These are phyloP conservation scores for Liposcelis brunnea DNA, from an alignment of 2,888 invertebrate genomes.

Conservation along the genomic window DNA sequence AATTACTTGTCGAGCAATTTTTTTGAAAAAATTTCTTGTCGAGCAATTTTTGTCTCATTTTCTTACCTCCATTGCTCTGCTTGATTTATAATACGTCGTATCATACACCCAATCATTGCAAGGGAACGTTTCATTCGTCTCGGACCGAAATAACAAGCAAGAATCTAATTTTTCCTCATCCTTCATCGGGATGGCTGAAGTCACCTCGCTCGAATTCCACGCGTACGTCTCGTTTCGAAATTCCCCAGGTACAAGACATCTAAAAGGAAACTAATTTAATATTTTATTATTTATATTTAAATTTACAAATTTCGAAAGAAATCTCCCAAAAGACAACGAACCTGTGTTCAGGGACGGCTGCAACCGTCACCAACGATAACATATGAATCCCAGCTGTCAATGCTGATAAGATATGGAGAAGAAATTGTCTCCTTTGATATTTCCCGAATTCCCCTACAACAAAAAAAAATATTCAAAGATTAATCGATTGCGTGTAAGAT, in stretches of 20 bases:
- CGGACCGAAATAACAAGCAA: constrained; percentile 34
- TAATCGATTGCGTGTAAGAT: too few relatives aligned
- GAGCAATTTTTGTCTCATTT: neutral
- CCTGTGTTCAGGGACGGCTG: constrained; percentile 58
- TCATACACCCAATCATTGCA: constrained; percentile 49
- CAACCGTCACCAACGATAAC: constrained; percentile 63
- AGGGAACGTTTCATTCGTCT: constrained; percentile 23
- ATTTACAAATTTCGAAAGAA: neutral
- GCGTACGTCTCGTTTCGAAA: neutral
- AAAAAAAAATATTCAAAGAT: neutral
- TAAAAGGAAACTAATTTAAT: constrained; percentile 14
- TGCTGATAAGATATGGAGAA: constrained; percentile 57
- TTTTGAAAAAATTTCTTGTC: too few relatives aligned
- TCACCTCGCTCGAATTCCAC: constrained; percentile 37
- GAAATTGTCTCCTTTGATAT: constrained; percentile 63
- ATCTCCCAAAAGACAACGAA: constrained; percentile 19
- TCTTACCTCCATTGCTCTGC: constrained; percentile 44
- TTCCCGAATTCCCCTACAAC: constrained; percentile 63
- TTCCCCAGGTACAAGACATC: constrained; percentile 26
- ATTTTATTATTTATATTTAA: neutral
- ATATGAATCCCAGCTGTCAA: constrained; percentile 68
- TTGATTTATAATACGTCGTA: constrained; percentile 49
- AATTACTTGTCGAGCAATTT: too few relatives aligned
- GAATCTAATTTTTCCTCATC: constrained; percentile 40
- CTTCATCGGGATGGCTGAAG: constrained; percentile 37